A percentile compares a stretch with the other conserved stretches of the same genome.
phyloP scores from a whole-genome alignment of 2,888 invertebrate genomes.

The Lagria hirta region DNA sequence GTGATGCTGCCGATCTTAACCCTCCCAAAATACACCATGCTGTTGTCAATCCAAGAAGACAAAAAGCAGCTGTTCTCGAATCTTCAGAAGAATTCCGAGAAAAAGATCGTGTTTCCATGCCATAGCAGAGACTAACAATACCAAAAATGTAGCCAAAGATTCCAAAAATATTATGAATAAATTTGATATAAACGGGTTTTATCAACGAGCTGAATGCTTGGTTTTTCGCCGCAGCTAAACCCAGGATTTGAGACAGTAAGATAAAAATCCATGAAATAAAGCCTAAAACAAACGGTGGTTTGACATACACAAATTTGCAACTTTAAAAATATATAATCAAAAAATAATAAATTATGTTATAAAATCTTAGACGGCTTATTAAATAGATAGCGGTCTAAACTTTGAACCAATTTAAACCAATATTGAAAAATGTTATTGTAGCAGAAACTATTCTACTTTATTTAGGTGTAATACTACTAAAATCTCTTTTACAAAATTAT shows the following conservation, averaged over 20 bases:
- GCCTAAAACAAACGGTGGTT: no score
- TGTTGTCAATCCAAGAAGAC: slow-evolving; percentile 24
- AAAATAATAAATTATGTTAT: slow-evolving; percentile 5
- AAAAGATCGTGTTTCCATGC: slow-evolving; percentile 18
- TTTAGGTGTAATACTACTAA: no score
- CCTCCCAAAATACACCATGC: slow-evolving; percentile 31
- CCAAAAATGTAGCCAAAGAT: slow-evolving; percentile 33
- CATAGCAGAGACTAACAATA: slow-evolving; percentile 30
- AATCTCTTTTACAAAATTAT: no score
- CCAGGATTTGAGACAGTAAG: slow-evolving; percentile 31
- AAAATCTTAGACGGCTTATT: no score
- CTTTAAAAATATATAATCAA: slow-evolving; percentile 2
- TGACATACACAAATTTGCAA: slow-evolving; percentile 3
- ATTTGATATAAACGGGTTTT: slow-evolving; percentile 34
- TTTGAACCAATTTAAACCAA: no score
- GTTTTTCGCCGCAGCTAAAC: slow-evolving; percentile 31
- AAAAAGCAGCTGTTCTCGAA: slow-evolving; percentile 16
- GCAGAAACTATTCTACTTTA: no score
- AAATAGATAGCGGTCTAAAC: no score
- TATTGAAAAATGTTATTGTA: no score
- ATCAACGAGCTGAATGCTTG: slow-evolving; percentile 23
- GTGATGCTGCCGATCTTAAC: slow-evolving; percentile 23
- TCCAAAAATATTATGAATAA: slow-evolving; percentile 36
- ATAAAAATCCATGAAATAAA: slow-evolving; percentile 36
- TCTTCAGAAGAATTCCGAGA: slow-evolving; percentile 11